Evolutionary conservation across 2,888 invertebrate species (phyloP).

Genomic region (Pachycephus smyrnensis): DNA sequence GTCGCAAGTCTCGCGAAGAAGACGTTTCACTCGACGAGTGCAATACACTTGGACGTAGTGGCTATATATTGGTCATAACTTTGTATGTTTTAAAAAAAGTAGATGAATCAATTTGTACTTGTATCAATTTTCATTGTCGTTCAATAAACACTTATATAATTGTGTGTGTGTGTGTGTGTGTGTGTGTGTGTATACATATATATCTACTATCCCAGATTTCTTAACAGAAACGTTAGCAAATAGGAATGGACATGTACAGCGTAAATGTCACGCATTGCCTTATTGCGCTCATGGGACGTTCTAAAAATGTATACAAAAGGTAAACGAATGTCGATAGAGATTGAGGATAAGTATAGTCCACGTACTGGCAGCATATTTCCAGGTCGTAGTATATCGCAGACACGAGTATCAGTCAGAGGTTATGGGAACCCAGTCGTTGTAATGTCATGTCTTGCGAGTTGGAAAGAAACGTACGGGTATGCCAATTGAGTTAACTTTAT

Average conservation of each 20-base stretch:
- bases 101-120: neutral
- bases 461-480: neutral
- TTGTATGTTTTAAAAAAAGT: neutral
- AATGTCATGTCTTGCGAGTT: conserved; percentile 38
- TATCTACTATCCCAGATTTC: neutral
- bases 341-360: conserved; percentile 44
- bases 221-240: neutral
- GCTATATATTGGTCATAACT: neutral
- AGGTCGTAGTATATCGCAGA: neutral
- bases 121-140: neutral
- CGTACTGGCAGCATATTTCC: conserved; percentile 31
- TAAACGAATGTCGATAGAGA: conserved; percentile 35
- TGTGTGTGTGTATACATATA: too few relatives aligned
- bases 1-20: neutral
- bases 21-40: neutral
- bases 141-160: neutral
- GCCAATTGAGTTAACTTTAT: neutral
- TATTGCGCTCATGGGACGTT: neutral
- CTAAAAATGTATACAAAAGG: conserved; percentile 27
- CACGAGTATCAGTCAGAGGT: conserved; percentile 30
- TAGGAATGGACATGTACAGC: neutral
- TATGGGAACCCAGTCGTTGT: conserved; percentile 40
- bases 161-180: too few relatives aligned
- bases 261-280: neutral
- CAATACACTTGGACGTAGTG: neutral